Base-by-base conservation (phyloP, 2,113 vertebrate species). In the Glaucidium brasilianum region DNA sequence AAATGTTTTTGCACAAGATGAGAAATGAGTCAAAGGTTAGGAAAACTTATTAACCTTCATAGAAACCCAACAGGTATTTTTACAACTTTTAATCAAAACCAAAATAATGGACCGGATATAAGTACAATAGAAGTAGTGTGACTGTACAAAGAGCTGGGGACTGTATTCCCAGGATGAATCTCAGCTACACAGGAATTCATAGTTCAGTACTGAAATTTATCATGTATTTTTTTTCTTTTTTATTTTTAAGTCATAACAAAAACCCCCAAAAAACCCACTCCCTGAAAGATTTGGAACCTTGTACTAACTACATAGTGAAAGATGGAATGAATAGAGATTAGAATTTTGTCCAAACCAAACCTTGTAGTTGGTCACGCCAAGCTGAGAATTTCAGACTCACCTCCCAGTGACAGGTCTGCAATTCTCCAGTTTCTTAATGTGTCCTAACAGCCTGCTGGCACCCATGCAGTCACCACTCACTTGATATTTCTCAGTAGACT, bases 11-110 rank as follows among this genome's bases (percentile, higher is more conserved):
- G n/a, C 39, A 80, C 37, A 52, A 74, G 34, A 90, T 32, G 69
- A 92, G 23, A 92, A 96, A 77, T 60, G 52, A 81, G 75, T 80
- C 64, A 91, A 83, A 95, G 90, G 72, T 91, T 93, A 95, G 43
- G 32, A 92, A 97, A 93, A 86, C 78, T 62, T 84, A 90, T 74
- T 95, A 76, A n/a, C 47, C 32, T 77, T 88, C 56, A 49, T 21
- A 68, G 56, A 74, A 93, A 91, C 25, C n/a, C 29, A 78, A 60
- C 32, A 86, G 21, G 0, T 27, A 47, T 82, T 94, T 88, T 93
- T 86, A 67, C 41, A 93, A 25, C 67, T 93, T 95, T 94, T 77
- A 90, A 94, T 94, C 68, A 91, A 93, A 94, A 81, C 8, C 25
- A 75, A 93, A 91, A 75, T 88, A 95, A 45, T 52, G 17, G 52